Base-by-base conservation (phyloP, 2,888 invertebrate species). In the Apotomis turbidana region DNA sequence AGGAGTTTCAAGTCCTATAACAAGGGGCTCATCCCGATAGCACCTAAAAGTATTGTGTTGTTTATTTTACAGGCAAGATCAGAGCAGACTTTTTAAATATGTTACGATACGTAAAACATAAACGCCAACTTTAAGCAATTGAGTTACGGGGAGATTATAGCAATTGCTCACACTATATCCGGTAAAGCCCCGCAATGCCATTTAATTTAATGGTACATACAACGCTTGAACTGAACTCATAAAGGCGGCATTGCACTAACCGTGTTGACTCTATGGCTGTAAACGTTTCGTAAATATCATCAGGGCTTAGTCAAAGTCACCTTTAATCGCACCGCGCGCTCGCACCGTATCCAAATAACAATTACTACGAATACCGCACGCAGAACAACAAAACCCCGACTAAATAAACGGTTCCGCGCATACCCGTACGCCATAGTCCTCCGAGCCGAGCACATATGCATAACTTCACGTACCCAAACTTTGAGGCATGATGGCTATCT, bases 271-370 rank as follows among this genome's bases (percentile, higher is more conserved):
- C 55, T 46, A 66, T 46, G 27, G 55, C 66, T 66, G 66, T 52
- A 44, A 58, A 59, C 49, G 38, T 27, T 68, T 57, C 67, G 67
- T 71, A 72, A 68, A 68, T 38, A 58, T 44, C 52, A 62, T 63
- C 57, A 72, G 54, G 63, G 59, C 68, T 61, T 68, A 71, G 57
- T 63, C 68, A 68, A 72, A 72, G 68, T 63, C 68, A 68, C 68
- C 62, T 68, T 72, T 63, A 68, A 72, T 68, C 62, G 62, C 46
- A 58, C 58, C 78, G 74, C 79, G 79, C 75, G 81, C 80, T 81
- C 76, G 80, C 80, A 85, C 86, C 84, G 84, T 87, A 87, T 85
- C 87, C 86, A 88, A 89, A 82, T 82, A 85, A 87, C 88, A 88
- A 89, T 90, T 88, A 85, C 85, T 82, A 76, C 77, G 78, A 84